phyloP scores from a whole-genome alignment of 2,113 vertebrate species.

The Passer montanus region DNA sequence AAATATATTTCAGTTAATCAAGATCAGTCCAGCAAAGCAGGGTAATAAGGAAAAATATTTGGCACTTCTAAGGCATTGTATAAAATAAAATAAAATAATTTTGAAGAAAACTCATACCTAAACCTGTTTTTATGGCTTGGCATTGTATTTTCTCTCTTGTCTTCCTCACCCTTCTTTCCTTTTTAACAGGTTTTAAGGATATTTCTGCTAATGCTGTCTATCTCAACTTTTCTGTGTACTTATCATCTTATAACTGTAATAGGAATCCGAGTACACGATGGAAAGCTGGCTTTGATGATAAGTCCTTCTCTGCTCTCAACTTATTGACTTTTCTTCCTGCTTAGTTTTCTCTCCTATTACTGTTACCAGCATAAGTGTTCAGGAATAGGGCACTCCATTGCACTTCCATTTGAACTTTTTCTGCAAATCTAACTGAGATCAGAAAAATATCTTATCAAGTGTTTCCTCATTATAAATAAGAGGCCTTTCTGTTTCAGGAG shows the following conservation, averaged over 20 bases:
- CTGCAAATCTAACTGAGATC: not conserved
- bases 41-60: conserved; percentile 11
- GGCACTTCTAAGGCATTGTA: conserved; percentile 10
- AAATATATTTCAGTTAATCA: not conserved
- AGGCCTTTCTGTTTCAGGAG: not conserved
- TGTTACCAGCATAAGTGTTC: not conserved
- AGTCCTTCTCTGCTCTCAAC: not conserved
- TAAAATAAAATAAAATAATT: conserved; percentile 7
- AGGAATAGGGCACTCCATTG: not conserved
- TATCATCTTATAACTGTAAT: not conserved
- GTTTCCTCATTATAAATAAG: not conserved
- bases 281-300: conserved; percentile 5
- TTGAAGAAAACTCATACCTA: not conserved
- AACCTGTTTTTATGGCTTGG: not conserved
- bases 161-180: not conserved
- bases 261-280: not conserved
- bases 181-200: not conserved
- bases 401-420: conserved; percentile 4
- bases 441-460: not conserved
- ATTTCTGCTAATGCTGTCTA: not conserved
- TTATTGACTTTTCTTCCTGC: conserved; percentile 14
- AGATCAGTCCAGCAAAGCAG: not conserved
- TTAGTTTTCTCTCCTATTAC: not conserved
- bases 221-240: not conserved
- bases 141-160: not conserved